A percentile compares a stretch with the other conserved stretches of the same genome.
These are phyloP conservation scores for Ataeniobius toweri DNA, from an alignment of 2,797 vertebrate species.

Conservation along the genomic window DNA sequence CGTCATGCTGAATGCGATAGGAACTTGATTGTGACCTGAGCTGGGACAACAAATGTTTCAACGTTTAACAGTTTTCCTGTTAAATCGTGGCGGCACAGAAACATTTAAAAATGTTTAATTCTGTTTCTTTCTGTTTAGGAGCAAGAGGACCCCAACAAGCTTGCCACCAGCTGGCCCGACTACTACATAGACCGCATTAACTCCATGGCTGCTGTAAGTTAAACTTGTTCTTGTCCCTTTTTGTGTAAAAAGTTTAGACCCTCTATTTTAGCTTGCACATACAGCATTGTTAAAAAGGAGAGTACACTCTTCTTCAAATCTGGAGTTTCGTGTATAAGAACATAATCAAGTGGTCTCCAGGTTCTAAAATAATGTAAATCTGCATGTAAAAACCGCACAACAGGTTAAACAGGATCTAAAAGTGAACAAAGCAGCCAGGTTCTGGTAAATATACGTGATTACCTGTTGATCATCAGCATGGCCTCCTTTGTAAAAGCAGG, in stretches of 20 bases:
- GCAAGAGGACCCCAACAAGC: slow-evolving; percentile 97
- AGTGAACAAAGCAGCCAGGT: too few species aligned
- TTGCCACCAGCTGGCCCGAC: slow-evolving; percentile 98
- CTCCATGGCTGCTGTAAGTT: slow-evolving; percentile 96
- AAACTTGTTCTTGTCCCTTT: not conserved
- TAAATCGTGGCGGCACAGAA: not conserved
- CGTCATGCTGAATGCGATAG: slow-evolving; percentile 4
- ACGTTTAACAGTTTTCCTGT: not conserved
- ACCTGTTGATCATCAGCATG: too few species aligned
- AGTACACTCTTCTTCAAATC: not conserved
- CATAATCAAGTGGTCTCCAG: not conserved
- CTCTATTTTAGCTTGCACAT: not conserved
- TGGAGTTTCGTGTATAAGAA: not conserved
- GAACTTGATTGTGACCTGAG: slow-evolving; percentile 3
- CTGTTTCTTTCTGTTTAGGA: slow-evolving; percentile 80
- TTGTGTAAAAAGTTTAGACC: not conserved
- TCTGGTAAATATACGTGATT: too few species aligned
- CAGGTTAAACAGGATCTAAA: not conserved
- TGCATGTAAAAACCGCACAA: not conserved
- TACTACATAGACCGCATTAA: slow-evolving; percentile 98
- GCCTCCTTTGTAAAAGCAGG: too few species aligned
- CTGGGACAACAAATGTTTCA: slow-evolving; percentile 1
- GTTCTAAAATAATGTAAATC: not conserved
- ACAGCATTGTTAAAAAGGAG: not conserved
- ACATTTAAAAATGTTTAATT: slow-evolving; percentile 21